These are phyloP conservation scores for Myotis yumanensis DNA, from an alignment of 2,113 vertebrate species.

Conservation along the genomic window DNA sequence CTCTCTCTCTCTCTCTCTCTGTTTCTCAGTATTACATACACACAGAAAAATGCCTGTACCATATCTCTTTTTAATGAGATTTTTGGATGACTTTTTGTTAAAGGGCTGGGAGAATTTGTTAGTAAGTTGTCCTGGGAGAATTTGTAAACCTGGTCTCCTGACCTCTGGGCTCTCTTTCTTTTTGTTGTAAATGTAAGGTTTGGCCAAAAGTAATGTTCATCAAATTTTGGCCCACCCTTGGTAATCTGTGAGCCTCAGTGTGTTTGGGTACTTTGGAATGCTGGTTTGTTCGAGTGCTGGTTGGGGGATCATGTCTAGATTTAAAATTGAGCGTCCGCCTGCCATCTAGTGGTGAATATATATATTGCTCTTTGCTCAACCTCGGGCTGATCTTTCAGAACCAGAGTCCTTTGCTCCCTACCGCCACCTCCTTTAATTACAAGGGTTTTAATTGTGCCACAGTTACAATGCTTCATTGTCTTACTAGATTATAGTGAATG, in stretches of 20 bases:
- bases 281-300: background rate
- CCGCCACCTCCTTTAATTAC: background rate
- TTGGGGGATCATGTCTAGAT: background rate
- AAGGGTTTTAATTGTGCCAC: background rate
- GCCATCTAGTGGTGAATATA: constrained; percentile 59
- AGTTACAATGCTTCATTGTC: constrained; percentile 24
- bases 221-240: background rate
- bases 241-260: background rate
- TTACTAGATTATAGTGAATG: background rate
- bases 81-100: background rate
- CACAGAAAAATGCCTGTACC: background rate
- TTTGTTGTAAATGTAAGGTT: background rate
- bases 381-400: background rate
- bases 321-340: background rate
- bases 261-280: background rate
- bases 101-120: background rate
- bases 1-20: too few relatives aligned
- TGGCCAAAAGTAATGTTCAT: background rate
- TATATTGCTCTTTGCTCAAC: background rate
- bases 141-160: background rate
- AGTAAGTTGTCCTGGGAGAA: background rate
- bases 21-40: background rate
- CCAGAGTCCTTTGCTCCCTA: background rate
- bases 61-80: background rate
- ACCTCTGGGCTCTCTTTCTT: background rate